Evolutionary conservation across 2,888 invertebrate genomes (phyloP).

Genomic region (Rhagonycha lutea): DNA sequence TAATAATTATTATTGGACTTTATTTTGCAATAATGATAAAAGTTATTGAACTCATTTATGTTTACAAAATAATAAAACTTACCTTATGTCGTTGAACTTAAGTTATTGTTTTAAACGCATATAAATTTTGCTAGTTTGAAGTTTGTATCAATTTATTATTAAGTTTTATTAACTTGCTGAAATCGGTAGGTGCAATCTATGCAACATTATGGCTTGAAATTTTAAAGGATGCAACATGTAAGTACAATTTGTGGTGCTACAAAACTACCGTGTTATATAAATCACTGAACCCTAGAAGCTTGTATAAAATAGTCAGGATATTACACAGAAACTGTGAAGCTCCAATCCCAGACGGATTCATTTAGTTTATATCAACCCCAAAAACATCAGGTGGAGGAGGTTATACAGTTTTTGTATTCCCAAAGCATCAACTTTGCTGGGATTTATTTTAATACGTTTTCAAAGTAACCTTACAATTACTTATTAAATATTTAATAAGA

Average conservation of each 20-base stretch:
- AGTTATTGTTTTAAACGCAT: no score
- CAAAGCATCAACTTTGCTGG: conserved; percentile 15
- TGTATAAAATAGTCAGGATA: conserved; percentile 9
- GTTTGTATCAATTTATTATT: neutral
- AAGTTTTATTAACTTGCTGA: neutral
- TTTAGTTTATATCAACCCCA: conserved; percentile 24
- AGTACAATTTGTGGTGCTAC: neutral
- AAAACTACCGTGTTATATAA: conserved; percentile 1
- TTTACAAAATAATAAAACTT: no score
- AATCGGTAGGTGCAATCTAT: neutral
- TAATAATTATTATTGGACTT: neutral
- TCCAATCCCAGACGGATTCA: conserved; percentile 16
- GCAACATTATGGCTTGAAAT: neutral
- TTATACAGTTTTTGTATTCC: conserved; percentile 22
- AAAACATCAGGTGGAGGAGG: conserved; percentile 18
- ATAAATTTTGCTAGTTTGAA: no score
- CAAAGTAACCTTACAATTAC: conserved; percentile 11
- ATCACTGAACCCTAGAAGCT: conserved; percentile 5
- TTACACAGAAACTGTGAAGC: conserved; percentile 3
- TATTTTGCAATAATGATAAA: no score
- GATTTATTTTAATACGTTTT: conserved; percentile 16
- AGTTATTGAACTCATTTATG: no score
- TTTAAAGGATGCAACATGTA: neutral
- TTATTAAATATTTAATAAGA: conserved; percentile 16
- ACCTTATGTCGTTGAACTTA: no score